Base-by-base conservation (phyloP, 2,113 vertebrate genomes). In the Terrapene triunguis region DNA sequence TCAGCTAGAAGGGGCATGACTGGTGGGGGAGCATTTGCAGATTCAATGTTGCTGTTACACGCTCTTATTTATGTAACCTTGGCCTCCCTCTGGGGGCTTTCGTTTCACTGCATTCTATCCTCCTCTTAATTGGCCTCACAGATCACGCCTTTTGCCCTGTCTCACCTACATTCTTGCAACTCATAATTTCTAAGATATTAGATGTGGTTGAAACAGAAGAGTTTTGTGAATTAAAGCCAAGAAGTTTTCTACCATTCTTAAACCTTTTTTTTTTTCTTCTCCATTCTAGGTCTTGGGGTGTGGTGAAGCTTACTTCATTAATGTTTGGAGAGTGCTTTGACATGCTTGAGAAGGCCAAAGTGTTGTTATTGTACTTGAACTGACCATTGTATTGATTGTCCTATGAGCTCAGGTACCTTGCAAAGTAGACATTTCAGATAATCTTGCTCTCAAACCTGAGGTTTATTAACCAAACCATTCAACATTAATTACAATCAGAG, bases 161-260 rank as follows among this genome's bases (percentile, higher is more conserved):
- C 93, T 94, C 90, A 96, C 89, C 87, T 93, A 38, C 78, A 82
- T 95, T 95, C 93, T 94, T 3, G 5, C 1, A 0, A 93, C 97
- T 96, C 55, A 9, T 95, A 95, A 97, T 98, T 97, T 97, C 96
- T 91, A 85, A 82, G 96, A 97, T 98, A 98, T 98, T 98, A 97
- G 96, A 97, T 94, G 96, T 88, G 84, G 82, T 12, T 84, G 91
- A 97, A 97, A 90, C 85, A 95, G 93, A 96, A 96, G 95, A 89
- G 89, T 96, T 93, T 91, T 80, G 94, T 93, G 95, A 95, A 95
- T 97, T 95, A 96, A 96, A 97, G 89, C 62, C 72, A 27, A 51
- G 89, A 89, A 93, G 86, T 96, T 96, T 96, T 72, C 89, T 83
- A 57, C 13, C 32, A 44, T 93, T 84, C 90, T 55, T 13, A 53